phyloP scores from a whole-genome alignment of 2,888 invertebrate genomes.

The Phortica okadai region DNA sequence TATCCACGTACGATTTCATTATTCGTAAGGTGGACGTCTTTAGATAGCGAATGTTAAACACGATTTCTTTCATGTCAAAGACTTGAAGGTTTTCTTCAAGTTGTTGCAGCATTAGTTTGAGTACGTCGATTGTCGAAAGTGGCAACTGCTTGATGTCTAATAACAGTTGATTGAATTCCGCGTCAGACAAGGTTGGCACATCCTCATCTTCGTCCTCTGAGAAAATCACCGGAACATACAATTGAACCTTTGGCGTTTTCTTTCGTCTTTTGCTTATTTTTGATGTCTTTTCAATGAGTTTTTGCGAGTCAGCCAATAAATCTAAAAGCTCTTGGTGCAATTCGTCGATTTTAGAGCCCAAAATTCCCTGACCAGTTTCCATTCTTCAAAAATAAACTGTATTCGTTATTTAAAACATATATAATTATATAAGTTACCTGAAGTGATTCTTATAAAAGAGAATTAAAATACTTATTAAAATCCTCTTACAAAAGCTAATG shows the following conservation, averaged over 20 bases:
- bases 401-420: not conserved
- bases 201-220: slow-evolving; percentile 9
- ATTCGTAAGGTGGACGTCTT: not conserved
- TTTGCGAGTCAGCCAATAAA: too few relatives aligned
- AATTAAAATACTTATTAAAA: too few relatives aligned
- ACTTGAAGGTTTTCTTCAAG: not conserved
- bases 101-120: not conserved
- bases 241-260: not conserved
- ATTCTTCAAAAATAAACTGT: not conserved
- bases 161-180: not conserved
- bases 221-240: not conserved
- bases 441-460: too few relatives aligned
- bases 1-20: not conserved
- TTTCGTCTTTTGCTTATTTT: not conserved
- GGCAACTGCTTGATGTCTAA: not conserved
- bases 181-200: not conserved
- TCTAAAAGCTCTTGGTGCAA: not conserved
- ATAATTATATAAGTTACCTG: too few relatives aligned
- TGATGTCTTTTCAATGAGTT: not conserved
- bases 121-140: not conserved
- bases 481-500: too few relatives aligned
- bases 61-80: not conserved
- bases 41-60: not conserved
- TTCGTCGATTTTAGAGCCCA: not conserved
- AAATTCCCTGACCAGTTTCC: not conserved